phyloP scores from a whole-genome alignment of 2,888 invertebrate genomes.

The Schizotus pectinicornis region DNA sequence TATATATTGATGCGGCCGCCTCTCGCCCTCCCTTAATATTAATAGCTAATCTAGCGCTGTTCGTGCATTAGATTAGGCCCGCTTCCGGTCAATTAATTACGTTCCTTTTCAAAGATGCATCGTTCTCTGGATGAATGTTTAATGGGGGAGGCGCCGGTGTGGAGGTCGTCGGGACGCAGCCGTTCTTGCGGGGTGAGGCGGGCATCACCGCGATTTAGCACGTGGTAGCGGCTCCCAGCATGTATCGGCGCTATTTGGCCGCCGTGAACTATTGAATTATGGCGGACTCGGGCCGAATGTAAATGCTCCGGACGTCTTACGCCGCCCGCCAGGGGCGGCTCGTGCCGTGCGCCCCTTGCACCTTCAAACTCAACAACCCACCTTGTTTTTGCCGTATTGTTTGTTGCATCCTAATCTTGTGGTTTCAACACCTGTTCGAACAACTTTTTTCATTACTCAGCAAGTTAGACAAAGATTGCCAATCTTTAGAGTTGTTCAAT shows the following conservation, averaged over 20 bases:
- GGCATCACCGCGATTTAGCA: constrained; percentile 16
- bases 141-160: constrained; percentile 18
- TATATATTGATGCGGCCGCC: too few species aligned
- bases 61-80: constrained; percentile 16
- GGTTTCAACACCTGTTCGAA: too few species aligned
- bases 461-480: too few species aligned
- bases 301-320: constrained; percentile 15
- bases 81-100: constrained; percentile 27
- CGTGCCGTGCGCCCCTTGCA: too few species aligned
- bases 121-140: constrained; percentile 18
- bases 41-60: constrained; percentile 18
- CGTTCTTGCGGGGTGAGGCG: constrained; percentile 5
- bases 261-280: constrained; percentile 39
- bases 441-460: too few species aligned
- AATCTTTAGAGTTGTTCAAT: too few species aligned
- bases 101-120: constrained; percentile 22
- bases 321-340: too few species aligned
- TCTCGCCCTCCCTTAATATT: constrained; percentile 18
- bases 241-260: constrained; percentile 16
- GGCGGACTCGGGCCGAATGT: constrained; percentile 39
- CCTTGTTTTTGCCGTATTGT: too few species aligned
- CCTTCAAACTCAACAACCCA: too few species aligned
- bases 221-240: constrained; percentile 14
- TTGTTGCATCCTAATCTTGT: too few species aligned
- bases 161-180: neutral